Evolutionary conservation across 2,797 vertebrate species (phyloP).

Genomic region (Lithobates sylvaticus): DNA sequence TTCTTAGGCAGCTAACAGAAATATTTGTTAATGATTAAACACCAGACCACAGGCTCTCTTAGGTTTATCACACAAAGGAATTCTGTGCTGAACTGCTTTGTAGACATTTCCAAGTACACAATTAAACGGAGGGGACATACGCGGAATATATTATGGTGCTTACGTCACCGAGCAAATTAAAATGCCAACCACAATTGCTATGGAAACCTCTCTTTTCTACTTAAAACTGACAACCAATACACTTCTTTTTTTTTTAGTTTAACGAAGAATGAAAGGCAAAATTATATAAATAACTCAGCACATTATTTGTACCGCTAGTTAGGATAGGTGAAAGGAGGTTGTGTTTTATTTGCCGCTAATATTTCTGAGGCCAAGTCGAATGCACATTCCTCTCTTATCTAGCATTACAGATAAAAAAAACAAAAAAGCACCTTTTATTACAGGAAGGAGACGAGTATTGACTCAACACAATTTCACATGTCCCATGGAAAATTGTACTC

Average conservation of each 20-base stretch:
- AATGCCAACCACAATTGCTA: constrained; percentile 37
- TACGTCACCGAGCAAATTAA: constrained; percentile 49
- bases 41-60: constrained; percentile 22
- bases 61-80: constrained; percentile 51
- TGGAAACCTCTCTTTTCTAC: constrained; percentile 17
- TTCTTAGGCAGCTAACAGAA: constrained; percentile 67
- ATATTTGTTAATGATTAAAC: constrained; percentile 74
- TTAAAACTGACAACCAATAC: not conserved
- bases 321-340: constrained; percentile 61
- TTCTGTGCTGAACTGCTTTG: constrained; percentile 53
- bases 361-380: constrained; percentile 55
- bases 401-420: constrained; percentile 66
- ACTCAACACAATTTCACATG: constrained; percentile 71
- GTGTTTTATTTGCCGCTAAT: constrained; percentile 62
- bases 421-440: constrained; percentile 70
- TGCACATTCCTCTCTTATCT: constrained; percentile 74
- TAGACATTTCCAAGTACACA: constrained; percentile 37
- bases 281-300: not conserved
- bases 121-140: constrained; percentile 41
- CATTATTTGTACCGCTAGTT: constrained; percentile 35
- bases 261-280: not conserved
- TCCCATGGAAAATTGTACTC: constrained; percentile 68
- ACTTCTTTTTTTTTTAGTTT: not conserved
- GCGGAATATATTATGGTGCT: constrained; percentile 36
- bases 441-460: constrained; percentile 69